Percentiles rank a stretch among this genome's conserved stretches.
Evolutionary conservation across 1,140 invertebrate genomes (phyloP).

Genomic region (Cydia pomonella): DNA sequence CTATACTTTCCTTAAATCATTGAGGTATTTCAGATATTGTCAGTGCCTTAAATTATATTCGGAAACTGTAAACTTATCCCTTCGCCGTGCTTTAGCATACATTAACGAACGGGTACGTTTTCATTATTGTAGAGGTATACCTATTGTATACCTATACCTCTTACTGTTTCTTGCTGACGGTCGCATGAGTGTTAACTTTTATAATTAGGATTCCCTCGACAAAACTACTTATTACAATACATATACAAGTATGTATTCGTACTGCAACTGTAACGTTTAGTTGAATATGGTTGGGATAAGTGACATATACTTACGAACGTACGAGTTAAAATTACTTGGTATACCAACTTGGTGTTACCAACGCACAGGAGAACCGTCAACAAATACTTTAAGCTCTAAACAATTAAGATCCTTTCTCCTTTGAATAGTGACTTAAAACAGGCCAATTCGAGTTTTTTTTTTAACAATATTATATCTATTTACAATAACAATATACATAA

Average conservation of each 20-base stretch:
- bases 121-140: not conserved
- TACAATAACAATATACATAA: too few relatives aligned
- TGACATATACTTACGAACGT: not conserved
- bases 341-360: not conserved
- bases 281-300: not conserved
- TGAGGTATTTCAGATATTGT: too few relatives aligned
- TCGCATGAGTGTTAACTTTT: conserved; percentile 17
- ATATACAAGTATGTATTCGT: not conserved
- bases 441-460: too few relatives aligned
- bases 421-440: too few relatives aligned
- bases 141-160: too few relatives aligned
- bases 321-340: conserved; percentile 19
- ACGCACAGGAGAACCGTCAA: not conserved
- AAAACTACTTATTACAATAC: not conserved
- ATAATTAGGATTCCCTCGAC: conserved; percentile 13
- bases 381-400: not conserved
- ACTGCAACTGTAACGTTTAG: not conserved
- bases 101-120: not conserved
- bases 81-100: not conserved
- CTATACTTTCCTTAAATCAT: too few relatives aligned
- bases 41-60: too few relatives aligned
- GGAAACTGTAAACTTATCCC: not conserved
- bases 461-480: too few relatives aligned
- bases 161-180: conserved; percentile 9
- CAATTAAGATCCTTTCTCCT: not conserved